A percentile compares a stretch with the other conserved stretches of the same genome.
phyloP scores from a whole-genome alignment of 2,113 vertebrate genomes.

The Astur gentilis region DNA sequence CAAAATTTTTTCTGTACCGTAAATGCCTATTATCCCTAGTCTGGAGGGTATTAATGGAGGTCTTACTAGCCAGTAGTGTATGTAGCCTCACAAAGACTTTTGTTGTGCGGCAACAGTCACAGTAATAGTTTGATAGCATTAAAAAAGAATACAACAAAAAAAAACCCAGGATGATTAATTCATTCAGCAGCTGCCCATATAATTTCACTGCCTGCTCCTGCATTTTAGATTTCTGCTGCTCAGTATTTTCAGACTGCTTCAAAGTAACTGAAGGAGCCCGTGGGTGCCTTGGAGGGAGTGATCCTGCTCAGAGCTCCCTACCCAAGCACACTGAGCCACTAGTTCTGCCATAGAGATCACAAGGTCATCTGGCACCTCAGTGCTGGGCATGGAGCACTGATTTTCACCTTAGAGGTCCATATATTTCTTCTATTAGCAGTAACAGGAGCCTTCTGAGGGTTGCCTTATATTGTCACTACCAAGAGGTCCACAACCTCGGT shows the following conservation, averaged over 20 bases:
- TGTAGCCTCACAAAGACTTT: neutral
- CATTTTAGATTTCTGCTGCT: neutral
- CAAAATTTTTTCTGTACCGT: neutral
- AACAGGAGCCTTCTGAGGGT: neutral
- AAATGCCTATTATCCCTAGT: neutral
- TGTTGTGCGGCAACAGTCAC: neutral
- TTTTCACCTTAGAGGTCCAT: neutral
- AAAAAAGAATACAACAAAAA: neutral
- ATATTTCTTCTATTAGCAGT: neutral
- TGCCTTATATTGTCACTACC: neutral
- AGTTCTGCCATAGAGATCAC: neutral
- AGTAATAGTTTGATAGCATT: neutral
- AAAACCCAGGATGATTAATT: neutral
- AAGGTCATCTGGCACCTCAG: neutral
- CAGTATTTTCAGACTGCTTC: neutral
- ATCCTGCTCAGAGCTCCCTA: neutral
- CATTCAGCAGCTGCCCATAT: neutral
- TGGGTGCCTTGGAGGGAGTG: neutral
- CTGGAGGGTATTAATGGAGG: neutral
- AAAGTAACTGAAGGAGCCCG: neutral
- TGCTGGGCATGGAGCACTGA: neutral
- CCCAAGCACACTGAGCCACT: too few species aligned
- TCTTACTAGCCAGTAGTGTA: neutral
- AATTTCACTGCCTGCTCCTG: neutral
- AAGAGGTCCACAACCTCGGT: neutral